Base-by-base conservation (phyloP, 2,113 vertebrate genomes). In the Phyllostomus discolor region DNA sequence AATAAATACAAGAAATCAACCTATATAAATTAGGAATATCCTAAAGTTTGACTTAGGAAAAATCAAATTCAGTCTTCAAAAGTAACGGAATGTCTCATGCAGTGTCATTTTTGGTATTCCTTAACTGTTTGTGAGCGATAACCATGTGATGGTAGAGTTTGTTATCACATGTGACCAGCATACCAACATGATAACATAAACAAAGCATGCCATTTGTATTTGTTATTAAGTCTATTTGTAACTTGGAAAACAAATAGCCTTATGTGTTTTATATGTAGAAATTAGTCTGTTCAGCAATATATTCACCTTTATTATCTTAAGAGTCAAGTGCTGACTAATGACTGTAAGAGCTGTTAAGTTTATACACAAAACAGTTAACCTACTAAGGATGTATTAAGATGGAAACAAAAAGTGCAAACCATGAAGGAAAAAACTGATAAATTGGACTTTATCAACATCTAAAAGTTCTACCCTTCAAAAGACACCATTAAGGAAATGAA, bases 401-500 rank as follows among this genome's bases (percentile, higher is more conserved):
- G 3, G 5, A 48, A 20, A 89, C 33, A 75, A 64, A 96, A 72
- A 89, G 7, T 72, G 92, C 28, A 82, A 81, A 88, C 70, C 35
- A 86, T 43, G 76, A 76, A 70, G 52, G 54, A 64, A 72, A 76
- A 84, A 84, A 79, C 12, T 76, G 57, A 89, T 70, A 94, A 80
- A 38, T 4, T 35, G 20, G 24, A 94, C 33, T 89, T 95, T 46
- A 62, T 31, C 41, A 86, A 84, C 96, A 82, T 85, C 64, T 66
- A 82, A 97, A 94, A 89, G 3, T 91, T 94, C 79, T 76, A 24
- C n/a, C 89, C 69, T 92, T 86, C 80, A 91, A 90, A 97, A 95
- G 10, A 62, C 11, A 90, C 22, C 75, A 33, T 54, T 96, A 86
- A 94, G 20, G 46, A 95, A 95, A 94, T 87, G 52, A 94, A 87